Conservation (phyloP, 30 jellyfish, hydroid and myxozoan genomes). For the Pelagia noctiluca region DNA sequence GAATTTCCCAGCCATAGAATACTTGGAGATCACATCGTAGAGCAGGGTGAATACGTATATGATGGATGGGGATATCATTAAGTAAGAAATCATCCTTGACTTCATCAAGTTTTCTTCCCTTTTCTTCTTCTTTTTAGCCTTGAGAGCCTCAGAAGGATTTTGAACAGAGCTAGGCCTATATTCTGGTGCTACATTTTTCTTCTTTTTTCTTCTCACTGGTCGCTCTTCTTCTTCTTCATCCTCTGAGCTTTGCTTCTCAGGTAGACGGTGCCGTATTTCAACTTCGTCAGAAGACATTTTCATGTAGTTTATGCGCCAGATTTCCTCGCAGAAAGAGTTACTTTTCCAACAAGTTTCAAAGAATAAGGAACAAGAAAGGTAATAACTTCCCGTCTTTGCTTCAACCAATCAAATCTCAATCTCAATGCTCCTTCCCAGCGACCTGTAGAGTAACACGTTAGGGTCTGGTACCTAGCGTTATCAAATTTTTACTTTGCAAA, state of each 20-base stretch:
- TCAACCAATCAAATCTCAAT: too few relatives aligned
- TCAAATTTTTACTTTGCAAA: too few relatives aligned
- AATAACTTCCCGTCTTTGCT: too few relatives aligned
- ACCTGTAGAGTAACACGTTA: too few relatives aligned
- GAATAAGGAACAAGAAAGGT: not conserved
- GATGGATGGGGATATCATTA: slow-evolving; percentile 60
- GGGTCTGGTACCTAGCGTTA: too few relatives aligned
- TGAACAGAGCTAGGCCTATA: not conserved
- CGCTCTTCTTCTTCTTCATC: not conserved
- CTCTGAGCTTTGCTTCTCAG: not conserved
- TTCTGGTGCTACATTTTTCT: not conserved
- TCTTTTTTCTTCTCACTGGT: not conserved
- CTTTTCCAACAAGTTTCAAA: not conserved
- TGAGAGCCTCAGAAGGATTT: not conserved
- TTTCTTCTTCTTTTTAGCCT: slow-evolving; percentile 37
- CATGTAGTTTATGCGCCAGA: too few relatives aligned
- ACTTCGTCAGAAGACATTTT: slow-evolving; percentile 4
- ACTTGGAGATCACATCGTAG: slow-evolving; percentile 37
- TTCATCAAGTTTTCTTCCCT: slow-evolving; percentile 39
- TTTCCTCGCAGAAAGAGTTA: not conserved
- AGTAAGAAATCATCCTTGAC: slow-evolving; percentile 45
- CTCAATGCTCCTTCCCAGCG: too few relatives aligned
- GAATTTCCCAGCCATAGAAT: slow-evolving; percentile 51
- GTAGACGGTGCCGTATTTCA: not conserved
- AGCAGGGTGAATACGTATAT: slow-evolving; percentile 40